A percentile compares a stretch with the other conserved stretches of the same genome.
These are phyloP conservation scores for Bombycilla garrulus DNA, from an alignment of 2,113 vertebrate genomes.

Conservation along the genomic window DNA sequence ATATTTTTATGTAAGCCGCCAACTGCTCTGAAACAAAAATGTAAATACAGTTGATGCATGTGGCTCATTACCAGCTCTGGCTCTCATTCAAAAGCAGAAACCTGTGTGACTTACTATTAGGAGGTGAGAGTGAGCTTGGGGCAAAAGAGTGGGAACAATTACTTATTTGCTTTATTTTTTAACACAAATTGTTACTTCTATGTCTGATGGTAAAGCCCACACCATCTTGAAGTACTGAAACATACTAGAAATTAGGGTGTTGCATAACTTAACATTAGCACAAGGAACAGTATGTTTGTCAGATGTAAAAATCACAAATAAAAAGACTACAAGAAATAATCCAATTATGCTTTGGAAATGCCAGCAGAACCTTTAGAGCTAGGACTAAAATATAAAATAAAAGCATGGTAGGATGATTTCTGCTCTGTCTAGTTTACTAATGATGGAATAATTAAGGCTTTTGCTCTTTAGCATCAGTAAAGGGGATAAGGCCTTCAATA, in stretches of 20 bases:
- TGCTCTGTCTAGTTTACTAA: neutral
- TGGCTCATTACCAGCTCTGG: neutral
- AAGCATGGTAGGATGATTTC: neutral
- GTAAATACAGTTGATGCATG: neutral
- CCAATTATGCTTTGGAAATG: conserved; percentile 10
- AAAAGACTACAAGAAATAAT: conserved; percentile 4
- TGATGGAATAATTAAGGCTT: neutral
- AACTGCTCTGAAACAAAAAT: neutral
- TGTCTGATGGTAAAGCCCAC: neutral
- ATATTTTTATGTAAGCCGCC: neutral
- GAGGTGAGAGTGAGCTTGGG: neutral
- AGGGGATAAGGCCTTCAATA: neutral
- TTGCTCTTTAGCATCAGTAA: neutral
- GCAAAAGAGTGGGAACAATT: neutral
- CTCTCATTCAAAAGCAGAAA: neutral
- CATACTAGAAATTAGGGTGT: neutral
- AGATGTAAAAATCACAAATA: conserved; percentile 16
- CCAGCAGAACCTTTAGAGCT: neutral
- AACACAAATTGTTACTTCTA: neutral
- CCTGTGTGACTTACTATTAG: neutral
- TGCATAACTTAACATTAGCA: neutral
- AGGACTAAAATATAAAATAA: neutral
- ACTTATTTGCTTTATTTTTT: neutral
- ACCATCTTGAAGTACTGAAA: neutral
- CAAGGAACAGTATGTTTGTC: neutral